Base-by-base conservation (phyloP, 2,888 invertebrate genomes). In the Neoitamus cyanurus region DNA sequence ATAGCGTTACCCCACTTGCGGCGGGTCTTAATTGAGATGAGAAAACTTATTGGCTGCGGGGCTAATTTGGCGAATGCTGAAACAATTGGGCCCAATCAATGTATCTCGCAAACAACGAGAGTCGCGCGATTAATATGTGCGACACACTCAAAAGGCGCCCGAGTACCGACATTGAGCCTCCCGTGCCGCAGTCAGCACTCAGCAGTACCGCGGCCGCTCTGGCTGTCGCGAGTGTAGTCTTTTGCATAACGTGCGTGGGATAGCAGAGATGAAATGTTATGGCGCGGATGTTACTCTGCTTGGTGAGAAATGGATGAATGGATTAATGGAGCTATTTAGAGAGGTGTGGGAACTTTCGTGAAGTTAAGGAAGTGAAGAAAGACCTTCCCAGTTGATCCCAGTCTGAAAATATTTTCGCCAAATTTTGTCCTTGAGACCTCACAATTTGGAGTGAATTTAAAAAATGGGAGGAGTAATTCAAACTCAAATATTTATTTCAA, bases 21-120 rank as follows among this genome's bases (percentile, higher is more conserved):
- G 15, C 31, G 31, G 70, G 15, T n/a, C 70, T 70, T 72, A 72
- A 72, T 72, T 72, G 72, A 72, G 72, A 72, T 72, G 34, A 72
- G 58, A 72, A 72, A 15, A 34, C 34, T 72, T 30, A 72, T 72
- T 34, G 72, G 34, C 30, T 30, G 72, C 25, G 20, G 72, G 34
- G 34, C 34, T 72, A 72, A 72, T 72, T 72, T 72, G 7, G 72
- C 72, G 72, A 72, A 72, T 72, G 72, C 15, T 72, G 72, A 30
- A 72, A 72, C 72, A 72, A 72, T 72, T 72, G 34, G 28, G 72
- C 30, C 34, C 72, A 72, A 72, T 72, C 72, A 72, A 72, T 30
- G 15, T 30, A 69, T 3, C 70, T 34, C 70, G 48, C 58, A 25
- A 58, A 58, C 25, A 58, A 30, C 30, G 4, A 4, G 72, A 72